A percentile compares a stretch with the other conserved stretches of the same genome.
Conservation (phyloP, 2,888 invertebrate genomes). For the Frankliniella intonsa region DNA sequence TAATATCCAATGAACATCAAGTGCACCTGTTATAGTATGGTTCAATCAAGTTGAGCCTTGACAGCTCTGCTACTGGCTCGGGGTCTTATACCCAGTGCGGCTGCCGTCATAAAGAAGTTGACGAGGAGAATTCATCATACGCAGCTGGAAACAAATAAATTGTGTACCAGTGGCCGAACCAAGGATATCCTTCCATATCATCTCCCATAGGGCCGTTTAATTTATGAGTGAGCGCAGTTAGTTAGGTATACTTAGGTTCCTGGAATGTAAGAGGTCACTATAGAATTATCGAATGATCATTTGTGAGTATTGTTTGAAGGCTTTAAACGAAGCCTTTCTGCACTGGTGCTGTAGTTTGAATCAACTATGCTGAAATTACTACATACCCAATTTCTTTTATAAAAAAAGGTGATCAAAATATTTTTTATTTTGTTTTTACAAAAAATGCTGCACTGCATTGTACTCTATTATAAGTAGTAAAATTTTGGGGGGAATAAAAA, state of each 20-base stretch:
- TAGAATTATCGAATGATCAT: too few species aligned
- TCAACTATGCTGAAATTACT: too few species aligned
- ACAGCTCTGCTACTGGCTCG: background rate
- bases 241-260: background rate
- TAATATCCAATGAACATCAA: constrained; percentile 30
- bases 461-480: too few species aligned
- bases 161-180: constrained; percentile 37
- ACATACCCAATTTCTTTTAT: too few species aligned
- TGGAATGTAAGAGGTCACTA: too few species aligned
- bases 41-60: constrained; percentile 25
- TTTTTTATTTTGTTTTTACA: too few species aligned
- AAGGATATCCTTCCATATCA: background rate
- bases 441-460: too few species aligned
- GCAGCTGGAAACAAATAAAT: constrained; percentile 56
- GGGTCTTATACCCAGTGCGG: constrained; percentile 40
- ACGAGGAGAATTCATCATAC: constrained; percentile 67
- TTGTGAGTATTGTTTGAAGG: background rate
- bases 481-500: too few species aligned
- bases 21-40: constrained; percentile 1
- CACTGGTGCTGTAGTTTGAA: background rate
- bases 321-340: background rate
- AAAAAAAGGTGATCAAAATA: too few species aligned
- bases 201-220: background rate
- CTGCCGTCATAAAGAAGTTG: constrained; percentile 61
- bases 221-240: background rate